Base-by-base conservation (phyloP, 2,888 invertebrate genomes). In the Hypsopygia costalis region DNA sequence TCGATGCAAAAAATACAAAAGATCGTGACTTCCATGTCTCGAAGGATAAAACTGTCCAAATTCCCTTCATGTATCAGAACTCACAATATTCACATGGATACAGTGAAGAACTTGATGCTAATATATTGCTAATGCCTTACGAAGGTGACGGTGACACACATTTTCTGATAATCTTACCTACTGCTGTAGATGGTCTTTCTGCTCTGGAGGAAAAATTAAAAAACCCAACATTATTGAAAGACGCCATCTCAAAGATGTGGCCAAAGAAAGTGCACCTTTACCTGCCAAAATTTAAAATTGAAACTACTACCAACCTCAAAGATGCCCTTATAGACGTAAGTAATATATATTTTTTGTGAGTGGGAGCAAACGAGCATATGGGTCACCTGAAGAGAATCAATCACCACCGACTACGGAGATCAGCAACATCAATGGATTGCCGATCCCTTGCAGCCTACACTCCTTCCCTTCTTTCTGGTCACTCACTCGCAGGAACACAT, bases 241-340 rank as follows among this genome's bases (percentile, higher is more conserved):
- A 83, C 0, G 79, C 93, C n/a, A 52, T 51, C 0, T 28, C 70
- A 0, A 58, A 69, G 1, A 78, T 92, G 89, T 46, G 44, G 0
- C 6, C 44, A 0, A 59, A 66, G 1, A 91, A 92, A 58, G 92
- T 96, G 1, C 68, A 89, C 0, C 87, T 96, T 0, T 85, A 80
- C 25, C 67, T 97, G 36, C 97, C 97, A 0, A 95, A 92, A 65
- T 96, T 97, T 69, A 94, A 93, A 69, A 91, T 96, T 36, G 95
- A 96, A 75, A 91, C 91, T 9, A 90, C 89, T n/a, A 90, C 93
- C 3, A 67, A 94, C 40, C 82, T 96, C 9, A 90, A 90, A 43
- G 71, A 89, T 0, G 71, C 91, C 12, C 81, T 96, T 3, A 34
- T 66, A 34, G 83, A 92, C 67, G 95, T 95, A 70, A 75, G 61